Evolutionary conservation across 2,113 vertebrate species (phyloP).

Genomic region (Fregata magnificens): DNA sequence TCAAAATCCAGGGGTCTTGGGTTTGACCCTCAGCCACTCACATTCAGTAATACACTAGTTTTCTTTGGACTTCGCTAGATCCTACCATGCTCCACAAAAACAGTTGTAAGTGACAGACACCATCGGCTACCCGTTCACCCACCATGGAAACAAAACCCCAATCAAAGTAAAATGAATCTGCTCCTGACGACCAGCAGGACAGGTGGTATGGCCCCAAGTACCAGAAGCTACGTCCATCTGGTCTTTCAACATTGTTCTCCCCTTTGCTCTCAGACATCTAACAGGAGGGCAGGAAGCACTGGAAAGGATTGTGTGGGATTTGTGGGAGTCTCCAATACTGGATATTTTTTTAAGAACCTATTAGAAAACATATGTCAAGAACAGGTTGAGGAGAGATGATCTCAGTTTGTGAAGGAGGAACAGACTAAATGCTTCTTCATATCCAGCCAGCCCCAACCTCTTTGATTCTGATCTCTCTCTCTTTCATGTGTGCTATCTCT

Average conservation of each 20-base stretch:
- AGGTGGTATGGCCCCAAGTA: neutral
- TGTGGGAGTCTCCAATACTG: neutral
- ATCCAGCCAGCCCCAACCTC: neutral
- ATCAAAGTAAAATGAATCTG: neutral
- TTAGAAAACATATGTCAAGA: constrained; percentile 21
- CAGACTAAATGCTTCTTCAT: constrained; percentile 2
- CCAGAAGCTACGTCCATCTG: neutral
- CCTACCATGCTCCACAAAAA: neutral
- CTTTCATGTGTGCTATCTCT: neutral
- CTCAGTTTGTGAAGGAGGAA: constrained; percentile 12
- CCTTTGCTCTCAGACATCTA: neutral
- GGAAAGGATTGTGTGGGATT: neutral
- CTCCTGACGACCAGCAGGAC: neutral
- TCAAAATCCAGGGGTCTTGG: neutral
- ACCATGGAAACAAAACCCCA: neutral
- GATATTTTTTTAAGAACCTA: neutral
- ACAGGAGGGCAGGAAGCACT: neutral
- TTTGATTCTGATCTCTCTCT: neutral
- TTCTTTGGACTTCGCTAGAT: neutral
- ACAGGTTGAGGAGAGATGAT: neutral
- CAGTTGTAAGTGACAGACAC: neutral
- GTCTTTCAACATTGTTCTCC: neutral
- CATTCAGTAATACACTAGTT: neutral
- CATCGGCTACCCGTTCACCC: neutral
- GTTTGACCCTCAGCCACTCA: neutral